Evolutionary conservation across 2,113 vertebrate genomes (phyloP).

Genomic region (Mobula birostris): DNA sequence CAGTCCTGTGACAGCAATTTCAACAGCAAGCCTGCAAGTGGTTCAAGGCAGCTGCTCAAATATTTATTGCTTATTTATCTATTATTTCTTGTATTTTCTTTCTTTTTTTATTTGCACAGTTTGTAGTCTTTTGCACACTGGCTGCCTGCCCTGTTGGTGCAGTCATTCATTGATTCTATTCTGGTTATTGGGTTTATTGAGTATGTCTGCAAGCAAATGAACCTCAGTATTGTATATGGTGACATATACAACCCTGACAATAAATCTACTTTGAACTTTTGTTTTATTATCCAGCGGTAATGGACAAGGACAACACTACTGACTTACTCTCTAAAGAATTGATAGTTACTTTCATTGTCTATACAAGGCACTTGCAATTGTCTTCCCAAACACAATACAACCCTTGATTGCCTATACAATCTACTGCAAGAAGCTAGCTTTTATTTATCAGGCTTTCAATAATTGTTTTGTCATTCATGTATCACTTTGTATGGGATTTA

Average conservation of each 20-base stretch:
- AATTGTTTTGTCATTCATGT: not conserved
- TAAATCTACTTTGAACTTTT: too few relatives aligned
- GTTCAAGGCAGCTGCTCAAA: not conserved
- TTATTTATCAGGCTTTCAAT: not conserved
- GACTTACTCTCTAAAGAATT: not conserved
- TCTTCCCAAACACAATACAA: not conserved
- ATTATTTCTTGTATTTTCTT: too few relatives aligned
- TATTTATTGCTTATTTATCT: not conserved
- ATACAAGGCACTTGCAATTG: not conserved
- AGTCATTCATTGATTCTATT: too few relatives aligned
- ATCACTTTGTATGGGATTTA: not conserved
- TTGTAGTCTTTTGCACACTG: too few relatives aligned
- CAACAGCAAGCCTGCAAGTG: too few relatives aligned
- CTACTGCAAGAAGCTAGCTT: not conserved
- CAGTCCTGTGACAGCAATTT: too few relatives aligned
- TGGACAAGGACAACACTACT: not conserved
- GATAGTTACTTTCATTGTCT: not conserved
- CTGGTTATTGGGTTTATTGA: too few relatives aligned
- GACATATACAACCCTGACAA: not conserved
- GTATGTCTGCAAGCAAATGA: too few relatives aligned
- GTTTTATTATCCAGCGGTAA: not conserved
- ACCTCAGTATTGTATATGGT: too few relatives aligned
- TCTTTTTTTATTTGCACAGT: too few relatives aligned
- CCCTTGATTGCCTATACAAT: not conserved
- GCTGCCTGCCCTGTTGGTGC: too few relatives aligned